These are phyloP conservation scores for Burhinus bistriatus DNA, from an alignment of 2,113 vertebrate species.

Conservation along the genomic window DNA sequence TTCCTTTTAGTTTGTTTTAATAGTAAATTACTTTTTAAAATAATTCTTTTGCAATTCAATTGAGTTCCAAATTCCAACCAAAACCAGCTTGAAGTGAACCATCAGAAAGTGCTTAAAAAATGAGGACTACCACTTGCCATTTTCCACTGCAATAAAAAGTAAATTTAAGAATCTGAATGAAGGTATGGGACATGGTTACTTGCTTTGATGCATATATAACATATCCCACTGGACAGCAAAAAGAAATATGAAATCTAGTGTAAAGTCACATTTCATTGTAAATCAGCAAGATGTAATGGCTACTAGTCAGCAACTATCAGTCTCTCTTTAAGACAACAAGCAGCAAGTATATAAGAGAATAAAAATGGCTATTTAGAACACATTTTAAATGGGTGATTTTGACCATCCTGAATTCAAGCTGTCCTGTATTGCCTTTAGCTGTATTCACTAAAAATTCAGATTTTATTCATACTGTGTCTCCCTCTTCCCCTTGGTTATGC, in stretches of 20 bases:
- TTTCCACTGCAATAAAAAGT: constrained; percentile 14
- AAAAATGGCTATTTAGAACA: background rate
- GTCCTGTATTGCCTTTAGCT: background rate
- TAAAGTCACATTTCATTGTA: background rate
- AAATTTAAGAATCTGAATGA: background rate
- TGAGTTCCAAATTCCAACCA: background rate
- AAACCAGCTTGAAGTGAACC: background rate
- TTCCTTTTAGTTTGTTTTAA: background rate
- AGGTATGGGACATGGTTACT: background rate
- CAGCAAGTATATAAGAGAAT: background rate
- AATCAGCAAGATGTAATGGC: background rate
- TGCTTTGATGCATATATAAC: background rate
- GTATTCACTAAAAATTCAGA: background rate
- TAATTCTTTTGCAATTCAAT: background rate
- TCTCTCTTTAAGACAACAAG: background rate
- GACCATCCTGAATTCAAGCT: background rate
- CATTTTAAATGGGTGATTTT: background rate
- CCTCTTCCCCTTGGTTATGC: background rate
- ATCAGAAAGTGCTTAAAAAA: background rate
- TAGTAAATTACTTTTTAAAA: background rate
- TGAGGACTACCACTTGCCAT: background rate
- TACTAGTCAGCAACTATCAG: background rate
- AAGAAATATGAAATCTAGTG: background rate
- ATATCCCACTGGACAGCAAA: background rate
- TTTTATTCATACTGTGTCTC: background rate